Percentiles rank a stretch among this genome's conserved stretches.
phyloP scores from a whole-genome alignment of 2,888 invertebrate species.

The Monoplex corrugatus region DNA sequence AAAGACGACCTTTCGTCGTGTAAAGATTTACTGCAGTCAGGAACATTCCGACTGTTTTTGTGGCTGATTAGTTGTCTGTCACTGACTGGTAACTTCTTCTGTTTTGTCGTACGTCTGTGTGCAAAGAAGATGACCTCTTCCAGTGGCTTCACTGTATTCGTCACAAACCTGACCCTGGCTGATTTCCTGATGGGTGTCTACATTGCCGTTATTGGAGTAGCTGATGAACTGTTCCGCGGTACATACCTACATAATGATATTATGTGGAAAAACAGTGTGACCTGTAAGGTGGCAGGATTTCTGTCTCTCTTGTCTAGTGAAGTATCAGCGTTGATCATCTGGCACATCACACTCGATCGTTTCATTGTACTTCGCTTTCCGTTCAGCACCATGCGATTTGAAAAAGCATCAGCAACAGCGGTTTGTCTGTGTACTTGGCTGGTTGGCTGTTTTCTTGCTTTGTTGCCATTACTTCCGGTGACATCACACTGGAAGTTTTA shows the following conservation, averaged over 20 bases:
- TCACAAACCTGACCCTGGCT: background rate
- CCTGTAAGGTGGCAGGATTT: background rate
- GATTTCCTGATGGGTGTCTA: background rate
- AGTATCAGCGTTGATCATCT: background rate
- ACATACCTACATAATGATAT: background rate
- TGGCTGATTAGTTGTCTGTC: background rate
- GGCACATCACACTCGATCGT: background rate
- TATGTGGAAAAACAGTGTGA: background rate
- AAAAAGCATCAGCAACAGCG: background rate
- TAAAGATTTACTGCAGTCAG: slow-evolving; percentile 15
- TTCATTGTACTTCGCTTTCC: background rate
- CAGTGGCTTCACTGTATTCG: slow-evolving; percentile 14
- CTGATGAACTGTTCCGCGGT: background rate
- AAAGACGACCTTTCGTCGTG: background rate
- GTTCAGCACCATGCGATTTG: background rate
- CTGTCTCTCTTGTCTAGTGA: slow-evolving; percentile 5
- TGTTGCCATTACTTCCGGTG: background rate
- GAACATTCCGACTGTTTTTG: background rate
- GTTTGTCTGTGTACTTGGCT: background rate
- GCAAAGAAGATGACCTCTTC: background rate
- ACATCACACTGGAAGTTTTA: slow-evolving; percentile 23
- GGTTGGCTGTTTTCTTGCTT: background rate
- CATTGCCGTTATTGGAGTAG: background rate
- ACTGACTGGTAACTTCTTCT: background rate
- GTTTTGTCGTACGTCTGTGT: background rate